Evolutionary conservation across 2,113 vertebrate species (phyloP).

Genomic region (Puntigrus tetrazona): DNA sequence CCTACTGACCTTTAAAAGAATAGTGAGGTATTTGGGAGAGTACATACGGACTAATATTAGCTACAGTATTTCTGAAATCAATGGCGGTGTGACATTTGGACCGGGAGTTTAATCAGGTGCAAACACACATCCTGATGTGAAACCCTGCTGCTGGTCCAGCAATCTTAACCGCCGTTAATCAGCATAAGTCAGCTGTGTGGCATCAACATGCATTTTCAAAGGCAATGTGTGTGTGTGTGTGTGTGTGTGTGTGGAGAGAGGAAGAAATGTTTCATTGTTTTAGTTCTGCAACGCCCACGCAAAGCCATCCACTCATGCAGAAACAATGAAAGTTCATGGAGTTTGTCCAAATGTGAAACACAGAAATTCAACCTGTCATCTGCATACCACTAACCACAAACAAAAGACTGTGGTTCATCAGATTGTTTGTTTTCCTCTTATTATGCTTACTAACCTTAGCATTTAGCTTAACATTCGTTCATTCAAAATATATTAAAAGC

Average conservation of each 20-base stretch:
- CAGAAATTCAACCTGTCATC: background rate
- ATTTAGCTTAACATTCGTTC: background rate
- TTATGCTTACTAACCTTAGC: background rate
- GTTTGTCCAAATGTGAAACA: conserved; percentile 8
- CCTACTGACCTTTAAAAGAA: conserved; percentile 31
- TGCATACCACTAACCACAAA: background rate
- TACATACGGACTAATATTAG: conserved; percentile 42
- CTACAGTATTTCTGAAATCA: conserved; percentile 26
- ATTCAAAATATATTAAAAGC: background rate
- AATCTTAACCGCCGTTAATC: conserved; percentile 47
- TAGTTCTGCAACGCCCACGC: conserved; percentile 28
- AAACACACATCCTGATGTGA: conserved; percentile 64
- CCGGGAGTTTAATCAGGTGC: conserved; percentile 47
- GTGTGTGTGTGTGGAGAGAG: conserved; percentile 14
- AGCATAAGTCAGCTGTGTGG: conserved; percentile 56
- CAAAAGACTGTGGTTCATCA: background rate
- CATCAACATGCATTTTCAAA: conserved; percentile 33
- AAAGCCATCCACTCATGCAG: conserved; percentile 6
- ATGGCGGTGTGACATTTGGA: conserved; percentile 50
- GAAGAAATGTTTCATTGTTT: conserved; percentile 60
- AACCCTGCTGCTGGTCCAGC: conserved; percentile 36
- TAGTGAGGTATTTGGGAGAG: background rate
- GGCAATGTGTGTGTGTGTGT: background rate
- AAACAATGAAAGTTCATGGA: conserved; percentile 8
- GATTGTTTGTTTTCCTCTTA: background rate